phyloP scores from a whole-genome alignment of 2,797 vertebrate species.

The Gobionotothen gibberifrons region DNA sequence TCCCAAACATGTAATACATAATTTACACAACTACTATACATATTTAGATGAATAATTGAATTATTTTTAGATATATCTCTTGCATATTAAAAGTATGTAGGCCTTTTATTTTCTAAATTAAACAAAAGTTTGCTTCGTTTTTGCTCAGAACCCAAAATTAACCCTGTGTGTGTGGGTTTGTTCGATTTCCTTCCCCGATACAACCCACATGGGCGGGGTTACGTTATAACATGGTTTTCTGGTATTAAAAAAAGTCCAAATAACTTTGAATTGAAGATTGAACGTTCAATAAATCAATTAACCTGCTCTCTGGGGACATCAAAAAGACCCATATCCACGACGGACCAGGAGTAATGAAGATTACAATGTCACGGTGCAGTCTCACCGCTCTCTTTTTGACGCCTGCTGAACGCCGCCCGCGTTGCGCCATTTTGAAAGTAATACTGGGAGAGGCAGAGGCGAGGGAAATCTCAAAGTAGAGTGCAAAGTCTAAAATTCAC shows the following conservation, averaged over 20 bases:
- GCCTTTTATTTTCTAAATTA: neutral
- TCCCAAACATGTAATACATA: neutral
- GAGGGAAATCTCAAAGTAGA: slow-evolving; percentile 77
- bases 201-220: slow-evolving; percentile 48
- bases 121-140: slow-evolving; percentile 8
- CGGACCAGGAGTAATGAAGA: neutral
- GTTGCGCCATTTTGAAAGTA: slow-evolving; percentile 84
- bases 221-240: neutral
- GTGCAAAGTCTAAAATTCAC: slow-evolving; percentile 70
- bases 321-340: fast-evolving
- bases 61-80: neutral
- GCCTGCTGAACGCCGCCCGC: slow-evolving; percentile 60
- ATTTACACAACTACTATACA: neutral
- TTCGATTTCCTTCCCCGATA: slow-evolving; percentile 8
- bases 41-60: neutral
- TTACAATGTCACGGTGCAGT: slow-evolving; percentile 2
- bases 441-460: slow-evolving; percentile 66
- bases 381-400: slow-evolving; percentile 30
- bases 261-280: neutral
- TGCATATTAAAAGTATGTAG: neutral
- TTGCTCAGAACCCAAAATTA: slow-evolving; percentile 18
- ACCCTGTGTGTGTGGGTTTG: neutral
- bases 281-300: fast-evolving
- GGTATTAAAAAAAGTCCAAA: neutral
- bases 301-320: fast-evolving